A percentile compares a stretch with the other conserved stretches of the same genome.
Evolutionary conservation across 2,888 invertebrate species (phyloP).

Genomic region (Caenorhabditis sp.): DNA sequence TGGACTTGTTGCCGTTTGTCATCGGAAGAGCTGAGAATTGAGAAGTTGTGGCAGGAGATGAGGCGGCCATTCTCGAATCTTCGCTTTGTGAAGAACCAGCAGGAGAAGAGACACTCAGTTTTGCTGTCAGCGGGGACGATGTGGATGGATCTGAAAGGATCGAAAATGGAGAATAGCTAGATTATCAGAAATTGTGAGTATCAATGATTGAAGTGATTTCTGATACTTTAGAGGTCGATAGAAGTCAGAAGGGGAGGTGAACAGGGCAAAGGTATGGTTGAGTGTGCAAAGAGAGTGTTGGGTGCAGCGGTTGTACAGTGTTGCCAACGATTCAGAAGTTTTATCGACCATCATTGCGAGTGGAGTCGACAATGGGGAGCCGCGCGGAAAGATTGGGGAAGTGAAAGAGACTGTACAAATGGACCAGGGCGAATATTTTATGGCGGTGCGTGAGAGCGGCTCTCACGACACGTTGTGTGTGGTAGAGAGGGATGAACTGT

Average conservation of each 20-base stretch:
- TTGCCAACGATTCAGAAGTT: too few species aligned
- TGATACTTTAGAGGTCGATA: too few species aligned
- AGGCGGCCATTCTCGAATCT: constrained; percentile 52
- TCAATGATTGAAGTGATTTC: background rate
- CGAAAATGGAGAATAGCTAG: constrained; percentile 87
- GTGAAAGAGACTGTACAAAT: background rate
- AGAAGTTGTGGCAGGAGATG: constrained; percentile 27
- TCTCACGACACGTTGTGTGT: background rate
- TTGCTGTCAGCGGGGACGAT: constrained; percentile 13
- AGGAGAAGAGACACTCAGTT: constrained; percentile 30
- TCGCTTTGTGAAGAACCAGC: constrained; percentile 55
- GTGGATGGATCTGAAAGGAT: constrained; percentile 85
- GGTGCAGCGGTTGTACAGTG: too few species aligned
- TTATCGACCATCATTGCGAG: background rate
- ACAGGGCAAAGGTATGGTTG: background rate
- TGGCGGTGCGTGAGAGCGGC: background rate
- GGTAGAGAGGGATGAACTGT: background rate
- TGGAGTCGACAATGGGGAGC: background rate
- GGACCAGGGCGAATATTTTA: background rate
- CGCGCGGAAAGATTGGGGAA: background rate
- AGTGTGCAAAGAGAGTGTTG: background rate
- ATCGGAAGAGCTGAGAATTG: constrained; percentile 7
- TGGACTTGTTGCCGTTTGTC: constrained; percentile 40
- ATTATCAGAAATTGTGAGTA: constrained; percentile 87
- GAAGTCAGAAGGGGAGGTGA: too few species aligned